Conservation (phyloP, 1,140 invertebrate species). For the Venturia canescens region DNA sequence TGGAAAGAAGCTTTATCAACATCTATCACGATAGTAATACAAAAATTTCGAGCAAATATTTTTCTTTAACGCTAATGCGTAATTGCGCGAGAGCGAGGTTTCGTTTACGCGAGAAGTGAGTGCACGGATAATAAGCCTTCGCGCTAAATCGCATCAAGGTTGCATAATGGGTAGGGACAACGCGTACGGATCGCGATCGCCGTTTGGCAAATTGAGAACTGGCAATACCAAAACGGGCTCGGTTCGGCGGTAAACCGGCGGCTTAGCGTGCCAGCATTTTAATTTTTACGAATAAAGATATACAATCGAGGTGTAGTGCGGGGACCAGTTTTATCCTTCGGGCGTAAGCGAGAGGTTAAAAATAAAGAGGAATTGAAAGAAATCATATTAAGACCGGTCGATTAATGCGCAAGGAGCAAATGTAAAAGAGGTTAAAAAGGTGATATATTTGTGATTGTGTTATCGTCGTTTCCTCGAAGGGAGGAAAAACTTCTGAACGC, state of each 20-base stretch:
- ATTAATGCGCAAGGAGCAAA: too few species aligned
- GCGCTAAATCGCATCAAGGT: conserved; percentile 3
- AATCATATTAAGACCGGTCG: background rate
- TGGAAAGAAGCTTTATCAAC: background rate
- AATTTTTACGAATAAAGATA: too few species aligned
- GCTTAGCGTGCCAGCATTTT: background rate
- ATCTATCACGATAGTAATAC: background rate
- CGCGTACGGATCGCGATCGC: conserved; percentile 1
- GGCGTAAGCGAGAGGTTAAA: background rate
- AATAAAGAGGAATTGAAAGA: conserved; percentile 1
- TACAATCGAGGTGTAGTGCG: too few species aligned
- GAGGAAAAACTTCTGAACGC: too few species aligned
- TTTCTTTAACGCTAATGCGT: too few species aligned
- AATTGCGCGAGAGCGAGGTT: background rate
- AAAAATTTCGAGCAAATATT: too few species aligned
- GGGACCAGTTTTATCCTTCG: background rate
- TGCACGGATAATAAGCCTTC: background rate
- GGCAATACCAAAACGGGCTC: conserved; percentile 33
- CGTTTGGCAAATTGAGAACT: conserved; percentile 36
- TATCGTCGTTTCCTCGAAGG: too few species aligned
- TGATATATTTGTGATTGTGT: too few species aligned
- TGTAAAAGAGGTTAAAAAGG: too few species aligned
- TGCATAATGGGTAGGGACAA: conserved; percentile 27
- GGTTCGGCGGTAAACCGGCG: conserved; percentile 27
- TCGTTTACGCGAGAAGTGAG: background rate